A percentile compares a stretch with the other conserved stretches of the same genome.
phyloP scores from a whole-genome alignment of 2,888 invertebrate species.

The Volucella bombylans region DNA sequence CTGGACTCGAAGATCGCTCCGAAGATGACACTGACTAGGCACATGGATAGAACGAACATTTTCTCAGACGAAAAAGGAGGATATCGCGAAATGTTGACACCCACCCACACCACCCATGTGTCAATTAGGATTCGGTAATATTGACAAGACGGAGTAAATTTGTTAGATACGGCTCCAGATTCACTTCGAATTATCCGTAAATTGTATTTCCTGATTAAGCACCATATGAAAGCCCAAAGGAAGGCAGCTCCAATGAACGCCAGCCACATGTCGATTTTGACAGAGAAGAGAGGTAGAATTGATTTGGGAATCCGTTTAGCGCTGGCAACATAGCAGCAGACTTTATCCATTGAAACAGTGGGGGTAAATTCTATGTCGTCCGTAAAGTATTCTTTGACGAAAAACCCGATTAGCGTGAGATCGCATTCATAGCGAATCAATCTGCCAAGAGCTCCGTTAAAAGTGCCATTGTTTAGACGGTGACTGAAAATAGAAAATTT shows the following conservation, averaged over 20 bases:
- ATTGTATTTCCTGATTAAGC: conserved; percentile 77
- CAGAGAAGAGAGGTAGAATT: conserved; percentile 80
- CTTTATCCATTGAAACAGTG: conserved; percentile 80
- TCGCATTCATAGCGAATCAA: conserved; percentile 80
- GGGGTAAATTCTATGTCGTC: conserved; percentile 80
- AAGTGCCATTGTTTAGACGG: conserved; percentile 79
- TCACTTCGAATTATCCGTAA: conserved; percentile 48
- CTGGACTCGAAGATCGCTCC: conserved; percentile 82
- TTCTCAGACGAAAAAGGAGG: conserved; percentile 81
- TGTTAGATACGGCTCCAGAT: not conserved
- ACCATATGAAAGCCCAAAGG: conserved; percentile 78
- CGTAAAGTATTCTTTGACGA: conserved; percentile 82
- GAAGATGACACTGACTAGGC: conserved; percentile 81
- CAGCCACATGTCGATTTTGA: conserved; percentile 80
- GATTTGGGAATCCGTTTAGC: conserved; percentile 81
- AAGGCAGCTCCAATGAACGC: conserved; percentile 78
- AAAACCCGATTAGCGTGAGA: conserved; percentile 81
- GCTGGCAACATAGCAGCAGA: conserved; percentile 82
- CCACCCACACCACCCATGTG: conserved; percentile 81
- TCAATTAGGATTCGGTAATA: conserved; percentile 78
- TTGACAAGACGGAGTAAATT: not conserved
- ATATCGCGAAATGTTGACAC: conserved; percentile 79
- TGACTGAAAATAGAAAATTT: conserved; percentile 75
- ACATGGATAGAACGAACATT: conserved; percentile 80
- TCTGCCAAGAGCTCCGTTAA: conserved; percentile 80